These are phyloP conservation scores for Zonotrichia leucophrys DNA, from an alignment of 2,113 vertebrate species.

Conservation along the genomic window DNA sequence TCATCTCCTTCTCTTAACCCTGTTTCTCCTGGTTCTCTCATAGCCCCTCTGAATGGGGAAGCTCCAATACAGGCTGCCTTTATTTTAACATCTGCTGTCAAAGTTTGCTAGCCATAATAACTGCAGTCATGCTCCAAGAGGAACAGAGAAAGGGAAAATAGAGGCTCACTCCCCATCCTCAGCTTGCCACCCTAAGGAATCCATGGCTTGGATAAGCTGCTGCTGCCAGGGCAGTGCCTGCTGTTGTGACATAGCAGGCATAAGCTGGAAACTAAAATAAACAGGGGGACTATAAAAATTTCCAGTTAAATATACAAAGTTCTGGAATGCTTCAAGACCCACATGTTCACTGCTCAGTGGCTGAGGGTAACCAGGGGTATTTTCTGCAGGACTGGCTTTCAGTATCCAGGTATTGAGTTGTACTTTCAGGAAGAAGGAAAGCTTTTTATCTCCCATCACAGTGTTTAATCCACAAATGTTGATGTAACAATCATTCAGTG, in stretches of 20 bases:
- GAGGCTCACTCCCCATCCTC: background rate
- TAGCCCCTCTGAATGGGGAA: background rate
- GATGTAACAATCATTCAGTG: background rate
- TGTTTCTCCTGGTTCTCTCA: background rate
- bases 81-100: background rate
- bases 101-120: background rate
- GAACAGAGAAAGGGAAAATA: background rate
- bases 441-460: background rate
- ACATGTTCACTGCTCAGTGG: background rate
- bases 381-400: background rate
- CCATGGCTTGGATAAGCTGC: background rate
- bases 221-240: background rate
- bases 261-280: background rate
- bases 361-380: background rate
- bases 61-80: background rate
- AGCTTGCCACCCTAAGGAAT: background rate
- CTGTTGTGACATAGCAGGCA: background rate
- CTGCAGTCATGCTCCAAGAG: background rate
- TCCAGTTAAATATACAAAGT: background rate
- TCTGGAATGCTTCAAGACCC: background rate
- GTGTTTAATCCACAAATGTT: background rate
- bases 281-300: background rate
- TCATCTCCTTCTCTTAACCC: background rate
- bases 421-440: background rate
- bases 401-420: background rate